These are phyloP conservation scores for Melanotaenia parkinsoni DNA, from an alignment of 2,797 vertebrate species.

Conservation along the genomic window DNA sequence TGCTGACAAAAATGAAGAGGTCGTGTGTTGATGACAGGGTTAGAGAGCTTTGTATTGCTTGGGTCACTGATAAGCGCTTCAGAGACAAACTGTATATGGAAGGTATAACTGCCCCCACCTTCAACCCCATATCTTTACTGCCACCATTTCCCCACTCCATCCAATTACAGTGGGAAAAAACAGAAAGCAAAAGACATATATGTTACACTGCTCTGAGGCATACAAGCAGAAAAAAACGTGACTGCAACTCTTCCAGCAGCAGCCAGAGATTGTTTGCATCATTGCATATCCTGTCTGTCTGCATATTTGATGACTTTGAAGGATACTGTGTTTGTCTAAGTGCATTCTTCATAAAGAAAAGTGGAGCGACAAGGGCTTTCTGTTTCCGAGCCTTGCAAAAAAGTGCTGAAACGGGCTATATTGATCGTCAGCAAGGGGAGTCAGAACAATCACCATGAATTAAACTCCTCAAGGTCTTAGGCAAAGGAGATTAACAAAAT, in stretches of 20 bases:
- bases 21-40: constrained; percentile 71
- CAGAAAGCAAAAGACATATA: constrained; percentile 29
- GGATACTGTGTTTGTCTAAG: constrained; percentile 46
- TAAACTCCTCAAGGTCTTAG: constrained; percentile 81
- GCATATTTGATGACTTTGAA: constrained; percentile 65
- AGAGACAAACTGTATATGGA: constrained; percentile 49
- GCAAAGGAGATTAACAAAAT: constrained; percentile 79
- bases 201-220: constrained; percentile 19
- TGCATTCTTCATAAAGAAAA: constrained; percentile 51
- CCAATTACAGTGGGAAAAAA: constrained; percentile 47
- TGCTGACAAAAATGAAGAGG: constrained; percentile 46
- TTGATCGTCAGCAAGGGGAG: constrained; percentile 72
- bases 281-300: constrained; percentile 17
- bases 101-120: constrained; percentile 38
- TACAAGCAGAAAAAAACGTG: constrained; percentile 32
- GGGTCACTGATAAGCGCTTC: constrained; percentile 77
- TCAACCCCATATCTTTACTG: constrained; percentile 14
- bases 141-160: constrained; percentile 33
- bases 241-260: constrained; percentile 34
- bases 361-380: constrained; percentile 47
- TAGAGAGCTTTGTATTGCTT: constrained; percentile 64
- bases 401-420: constrained; percentile 75
- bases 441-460: constrained; percentile 80
- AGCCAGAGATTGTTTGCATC: constrained; percentile 17
- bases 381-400: constrained; percentile 43